phyloP scores from a whole-genome alignment of 2,888 invertebrate species.

The Adelphocoris suturalis region DNA sequence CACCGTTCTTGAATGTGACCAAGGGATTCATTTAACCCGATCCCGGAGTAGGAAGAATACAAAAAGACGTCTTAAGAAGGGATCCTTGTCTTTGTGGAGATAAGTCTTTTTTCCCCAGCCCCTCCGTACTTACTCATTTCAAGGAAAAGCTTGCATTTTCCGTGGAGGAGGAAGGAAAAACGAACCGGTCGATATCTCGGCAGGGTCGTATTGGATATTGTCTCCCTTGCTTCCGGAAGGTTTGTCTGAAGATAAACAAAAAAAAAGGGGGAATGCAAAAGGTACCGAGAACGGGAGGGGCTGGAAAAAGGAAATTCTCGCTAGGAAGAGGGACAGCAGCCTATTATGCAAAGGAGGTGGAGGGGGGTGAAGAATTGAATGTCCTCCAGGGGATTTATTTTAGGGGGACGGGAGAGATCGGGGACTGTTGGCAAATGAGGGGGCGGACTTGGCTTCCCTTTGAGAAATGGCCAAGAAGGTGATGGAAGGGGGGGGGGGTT shows the following conservation, averaged over 20 bases:
- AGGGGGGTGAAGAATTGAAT: slow-evolving; percentile 68
- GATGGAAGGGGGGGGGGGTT: neutral
- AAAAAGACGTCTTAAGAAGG: neutral
- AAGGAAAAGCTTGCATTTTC: neutral
- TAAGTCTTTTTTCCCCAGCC: neutral
- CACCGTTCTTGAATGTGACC: neutral
- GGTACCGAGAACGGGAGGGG: neutral
- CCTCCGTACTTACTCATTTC: neutral
- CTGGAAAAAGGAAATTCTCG: neutral
- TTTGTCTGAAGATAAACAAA: slow-evolving; percentile 22
- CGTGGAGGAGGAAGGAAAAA: neutral
- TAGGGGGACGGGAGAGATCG: slow-evolving; percentile 18
- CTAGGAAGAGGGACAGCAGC: slow-evolving; percentile 38
- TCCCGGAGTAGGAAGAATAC: neutral
- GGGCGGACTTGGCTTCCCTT: slow-evolving; percentile 57
- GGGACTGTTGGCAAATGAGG: slow-evolving; percentile 65
- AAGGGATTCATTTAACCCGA: neutral
- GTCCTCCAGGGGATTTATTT: slow-evolving; percentile 68
- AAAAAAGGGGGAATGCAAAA: neutral
- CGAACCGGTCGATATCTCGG: neutral
- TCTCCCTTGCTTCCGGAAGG: slow-evolving; percentile 24
- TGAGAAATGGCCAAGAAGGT: slow-evolving; percentile 62
- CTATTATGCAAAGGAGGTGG: slow-evolving; percentile 66
- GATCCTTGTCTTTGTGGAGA: neutral
- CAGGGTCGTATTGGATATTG: slow-evolving; percentile 11